A percentile compares a stretch with the other conserved stretches of the same genome.
Evolutionary conservation across 2,797 vertebrate species (phyloP).

Genomic region (Pelochelys cantorii): DNA sequence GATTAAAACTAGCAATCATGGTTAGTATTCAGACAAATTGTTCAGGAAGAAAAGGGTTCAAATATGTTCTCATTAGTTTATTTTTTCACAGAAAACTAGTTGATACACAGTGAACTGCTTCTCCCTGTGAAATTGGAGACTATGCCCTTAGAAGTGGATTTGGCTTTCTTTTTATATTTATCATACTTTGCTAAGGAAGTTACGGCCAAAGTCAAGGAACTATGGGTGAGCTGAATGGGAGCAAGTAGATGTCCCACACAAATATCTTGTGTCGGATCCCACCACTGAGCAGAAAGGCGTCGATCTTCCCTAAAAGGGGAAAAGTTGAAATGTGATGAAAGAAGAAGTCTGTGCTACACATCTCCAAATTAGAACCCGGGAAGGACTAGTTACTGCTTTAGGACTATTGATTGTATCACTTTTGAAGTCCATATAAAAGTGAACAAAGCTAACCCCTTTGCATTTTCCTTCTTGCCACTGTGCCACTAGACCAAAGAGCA

Average conservation of each 20-base stretch:
- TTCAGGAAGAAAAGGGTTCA: not conserved
- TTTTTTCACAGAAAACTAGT: not conserved
- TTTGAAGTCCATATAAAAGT: fast-evolving
- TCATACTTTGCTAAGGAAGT: no score
- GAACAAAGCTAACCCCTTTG: not conserved
- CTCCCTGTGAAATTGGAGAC: not conserved
- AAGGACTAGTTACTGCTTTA: not conserved
- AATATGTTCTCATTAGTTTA: not conserved
- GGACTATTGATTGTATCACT: not conserved
- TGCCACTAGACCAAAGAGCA: constrained; percentile 86
- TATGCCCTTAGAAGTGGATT: no score
- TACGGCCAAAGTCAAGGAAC: no score
- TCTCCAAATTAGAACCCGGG: not conserved
- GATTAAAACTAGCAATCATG: not conserved
- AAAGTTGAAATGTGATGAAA: not conserved
- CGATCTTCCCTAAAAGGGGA: not conserved
- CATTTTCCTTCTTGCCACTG: fast-evolving
- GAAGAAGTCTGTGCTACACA: not conserved
- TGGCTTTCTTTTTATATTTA: not conserved
- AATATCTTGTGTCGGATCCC: no score
- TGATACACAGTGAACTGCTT: not conserved
- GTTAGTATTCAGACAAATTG: not conserved
- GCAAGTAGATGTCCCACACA: no score
- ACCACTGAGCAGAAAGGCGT: no score
- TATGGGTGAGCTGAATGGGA: no score